Base-by-base conservation (phyloP, 92 coral and sea anemone genomes). In the Montipora capitata region DNA sequence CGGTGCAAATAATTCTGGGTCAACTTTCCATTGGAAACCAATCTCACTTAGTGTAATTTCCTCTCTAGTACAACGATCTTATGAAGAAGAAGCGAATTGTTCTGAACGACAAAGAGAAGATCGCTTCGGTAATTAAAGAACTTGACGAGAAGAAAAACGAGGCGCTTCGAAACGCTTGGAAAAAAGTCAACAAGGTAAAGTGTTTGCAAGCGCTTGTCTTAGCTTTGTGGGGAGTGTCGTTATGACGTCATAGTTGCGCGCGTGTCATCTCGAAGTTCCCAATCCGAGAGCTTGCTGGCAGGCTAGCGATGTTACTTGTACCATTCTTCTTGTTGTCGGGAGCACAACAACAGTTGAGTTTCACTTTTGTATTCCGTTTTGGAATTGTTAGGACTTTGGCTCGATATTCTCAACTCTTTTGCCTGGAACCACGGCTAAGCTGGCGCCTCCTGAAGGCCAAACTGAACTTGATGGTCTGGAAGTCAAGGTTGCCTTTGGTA, bases 111-210 rank as follows among this genome's bases (percentile, higher is more conserved):
- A 98, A 96, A 65, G 97, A 97, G 17, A 98, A 96, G 86, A 98
- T 98, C 71, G 99, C 96, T 15, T 92, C 91, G 4, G 98, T 94
- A 51, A 98, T 98, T 76, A 93, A 93, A 83, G 99, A 96, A 83
- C 96, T 98, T 1, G 99, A 98, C 69, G 99, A 96, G 82, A 98
- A 96, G 92, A 98, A 98, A 91, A 98, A 98, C 70, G 99, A 98
- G 76, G 99, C 99, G 0, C 79, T 98, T 59, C 89, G 94, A 64
- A 98, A 98, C 83, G 99, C 99, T 65, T 98, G 98, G 98, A 91
- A 92, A 81, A 98, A 91, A 91, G 99, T 98, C 51, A 98, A 98
- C 82, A 92, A 88, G 81, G 99, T 96, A 82, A 71, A 10, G 6
- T 5, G 93, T 49, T 38, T 17, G 7, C 14, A 49, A 43, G 39